Base-by-base conservation (phyloP, 64 coral and sea anemone genomes). In the Pocillopora damicornis region DNA sequence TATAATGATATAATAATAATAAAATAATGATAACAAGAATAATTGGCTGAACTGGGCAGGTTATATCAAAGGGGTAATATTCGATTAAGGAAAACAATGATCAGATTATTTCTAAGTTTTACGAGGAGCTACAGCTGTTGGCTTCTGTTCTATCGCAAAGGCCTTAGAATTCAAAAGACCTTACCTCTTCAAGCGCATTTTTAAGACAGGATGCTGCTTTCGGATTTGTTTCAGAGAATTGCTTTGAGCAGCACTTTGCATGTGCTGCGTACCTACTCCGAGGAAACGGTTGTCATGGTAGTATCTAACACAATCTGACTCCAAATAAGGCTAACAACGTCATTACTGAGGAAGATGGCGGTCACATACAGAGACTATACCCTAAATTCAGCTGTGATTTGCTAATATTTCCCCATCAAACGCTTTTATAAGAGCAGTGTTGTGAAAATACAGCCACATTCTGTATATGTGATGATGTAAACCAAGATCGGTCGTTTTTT, bases 271-370 rank as follows among this genome's bases (percentile, higher is more conserved):
- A 11, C 67, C 67, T 71, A 6, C 25, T 71, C 25, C 20, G 20
- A 9, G 67, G 20, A 20, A 71, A 71, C 18, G 20, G 67, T 71
- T 71, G 67, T 20, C 22, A 71, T 71, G 67, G 67, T 71, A 71
- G 67, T 11, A 71, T 11, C 18, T 71, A 71, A 71, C n/a, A 71
- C 67, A 71, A 71, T 18, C 67, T 23, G 20, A 23, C n/a, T 71
- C 67, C 67, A 71, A 71, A 71, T 71, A 23, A 71, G 67, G 67
- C 20, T 71, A 71, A 71, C n/a, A 71, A 71, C 67, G 67, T 71
- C 67, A 71, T 71, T 71, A 71, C 9, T 71, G 18, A 71, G 67
- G 67, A 71, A 30, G 67, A 71, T 71, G 67, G n/a, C 20, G 67
- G 67, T 71, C 67, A 23, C 67, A 5, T 18, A 25, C n/a, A 20